Evolutionary conservation across 2,888 invertebrate species (phyloP), one percentile per base, ranked within the genome.

Genomic region (Arge pagana): DNA sequence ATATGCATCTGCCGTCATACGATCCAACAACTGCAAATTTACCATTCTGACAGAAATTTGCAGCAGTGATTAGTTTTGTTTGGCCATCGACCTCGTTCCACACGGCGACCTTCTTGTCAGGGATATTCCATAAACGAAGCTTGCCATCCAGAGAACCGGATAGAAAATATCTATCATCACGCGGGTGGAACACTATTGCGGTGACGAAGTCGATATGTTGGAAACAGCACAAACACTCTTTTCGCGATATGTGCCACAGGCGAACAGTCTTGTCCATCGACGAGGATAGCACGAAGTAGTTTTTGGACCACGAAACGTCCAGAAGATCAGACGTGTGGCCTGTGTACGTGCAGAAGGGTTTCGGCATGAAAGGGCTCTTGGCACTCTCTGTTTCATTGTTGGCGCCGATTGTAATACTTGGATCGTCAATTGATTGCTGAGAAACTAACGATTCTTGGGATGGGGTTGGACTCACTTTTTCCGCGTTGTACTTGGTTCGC

Each of bases 181-280:
- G 82, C 1, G 99, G 99, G 79, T 99, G 96, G 77, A 99, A 99
- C 48, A 94, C 97, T 65, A 99, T 97, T 1, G 98, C 96, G 0
- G 99, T 98, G 48, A 99, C 98, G 76, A 98, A 98, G 79, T 99
- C 98, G 59, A 97, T 96, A 74, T 99, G 99, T 74, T 98, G 97
- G 79, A 99, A 99, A 72, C 96, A 96, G 74, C 98, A 99, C 0
- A 99, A 83, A 72, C 99, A 99, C 77, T 99, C 98, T 66, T 93
- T 90, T 28, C 98, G 82, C 0, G 96, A 96, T 56, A 98, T 93
- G 76, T 99, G 98, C 98, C 99, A 99, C 54, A 99, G 79, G 41
- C 94, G 82, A 2, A 98, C 98, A 0, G 98, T 99, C 76, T 97
- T 96, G 75, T 98, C 97, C 96, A 97, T 97, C 2, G 96, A 96